Percentiles rank a stretch among this genome's conserved stretches.
These are phyloP conservation scores for Reinhardtius hippoglossoides DNA, from an alignment of 2,113 vertebrate genomes.

Conservation along the genomic window DNA sequence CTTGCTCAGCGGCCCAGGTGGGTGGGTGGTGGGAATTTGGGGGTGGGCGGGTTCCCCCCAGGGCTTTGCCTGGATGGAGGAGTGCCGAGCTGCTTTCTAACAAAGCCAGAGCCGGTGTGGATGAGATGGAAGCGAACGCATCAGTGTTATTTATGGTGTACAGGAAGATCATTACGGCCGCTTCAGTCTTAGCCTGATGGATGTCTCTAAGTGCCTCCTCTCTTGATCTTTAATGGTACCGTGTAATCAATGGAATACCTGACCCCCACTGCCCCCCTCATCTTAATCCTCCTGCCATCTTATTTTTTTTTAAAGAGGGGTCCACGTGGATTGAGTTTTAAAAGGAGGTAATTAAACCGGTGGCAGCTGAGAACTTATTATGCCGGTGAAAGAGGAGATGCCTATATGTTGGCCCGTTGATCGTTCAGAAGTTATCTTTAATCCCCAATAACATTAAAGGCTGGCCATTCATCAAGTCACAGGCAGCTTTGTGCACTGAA, in stretches of 20 bases:
- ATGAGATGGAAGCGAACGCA: constrained; percentile 68
- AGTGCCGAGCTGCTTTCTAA: constrained; percentile 41
- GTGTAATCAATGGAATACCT: constrained; percentile 83
- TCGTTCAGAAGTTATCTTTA: constrained; percentile 85
- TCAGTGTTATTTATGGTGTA: constrained; percentile 82
- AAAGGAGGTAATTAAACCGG: constrained; percentile 86
- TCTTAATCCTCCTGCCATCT: constrained; percentile 72
- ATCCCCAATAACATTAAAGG: constrained; percentile 85
- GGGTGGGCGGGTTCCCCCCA: not conserved
- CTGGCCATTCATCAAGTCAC: constrained; percentile 84
- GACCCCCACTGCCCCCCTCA: constrained; percentile 66
- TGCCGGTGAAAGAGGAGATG: constrained; percentile 81
- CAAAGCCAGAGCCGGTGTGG: constrained; percentile 35
- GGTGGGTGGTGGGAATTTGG: constrained; percentile 36
- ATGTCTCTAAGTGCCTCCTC: constrained; percentile 78
- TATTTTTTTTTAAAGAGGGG: constrained; percentile 72
- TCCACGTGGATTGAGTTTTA: constrained; percentile 81
- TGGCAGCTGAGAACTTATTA: constrained; percentile 85
- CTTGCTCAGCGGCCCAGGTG: constrained; percentile 42
- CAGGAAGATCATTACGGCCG: constrained; percentile 79
- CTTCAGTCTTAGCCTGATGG: constrained; percentile 79
- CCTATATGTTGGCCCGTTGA: constrained; percentile 79
- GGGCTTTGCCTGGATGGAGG: constrained; percentile 21
- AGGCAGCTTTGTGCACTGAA: constrained; percentile 78
- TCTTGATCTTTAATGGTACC: constrained; percentile 80